A percentile compares a stretch with the other conserved stretches of the same genome.
Conservation (phyloP, 2,113 vertebrate genomes). For the Narcine bancroftii region DNA sequence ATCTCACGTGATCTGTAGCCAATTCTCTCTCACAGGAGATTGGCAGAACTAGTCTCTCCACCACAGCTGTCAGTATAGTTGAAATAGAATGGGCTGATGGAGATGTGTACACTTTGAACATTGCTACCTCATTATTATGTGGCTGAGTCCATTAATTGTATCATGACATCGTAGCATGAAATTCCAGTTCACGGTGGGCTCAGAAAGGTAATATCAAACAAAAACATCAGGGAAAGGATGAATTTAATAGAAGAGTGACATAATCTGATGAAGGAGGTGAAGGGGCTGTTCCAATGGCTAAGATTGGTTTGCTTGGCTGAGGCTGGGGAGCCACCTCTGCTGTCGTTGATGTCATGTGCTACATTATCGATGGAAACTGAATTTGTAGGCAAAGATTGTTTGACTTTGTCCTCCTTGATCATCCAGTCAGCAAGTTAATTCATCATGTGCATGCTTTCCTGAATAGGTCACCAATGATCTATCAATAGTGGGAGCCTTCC, state of each 20-base stretch:
- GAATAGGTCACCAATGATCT: neutral
- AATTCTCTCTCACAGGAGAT: neutral
- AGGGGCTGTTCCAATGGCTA: neutral
- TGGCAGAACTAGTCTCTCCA: neutral
- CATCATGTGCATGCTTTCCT: neutral
- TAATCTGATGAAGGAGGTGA: neutral
- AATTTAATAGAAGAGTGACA: neutral
- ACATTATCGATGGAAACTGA: neutral
- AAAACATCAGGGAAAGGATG: neutral
- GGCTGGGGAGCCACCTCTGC: neutral
- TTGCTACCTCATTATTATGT: neutral
- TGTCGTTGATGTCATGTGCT: neutral
- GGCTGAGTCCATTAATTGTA: neutral
- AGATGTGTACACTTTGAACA: neutral
- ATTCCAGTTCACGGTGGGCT: neutral
- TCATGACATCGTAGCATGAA: neutral
- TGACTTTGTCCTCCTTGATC: neutral
- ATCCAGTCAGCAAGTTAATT: neutral
- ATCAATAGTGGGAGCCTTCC: neutral
- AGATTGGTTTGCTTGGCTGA: neutral
- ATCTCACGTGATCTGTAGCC: neutral
- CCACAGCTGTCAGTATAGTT: neutral
- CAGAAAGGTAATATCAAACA: neutral
- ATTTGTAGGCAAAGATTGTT: too few species aligned
- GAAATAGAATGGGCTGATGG: neutral